Evolutionary conservation across 2,888 invertebrate species (phyloP), one percentile per base, ranked within the genome.

Genomic region (Cloeon dipterum): DNA sequence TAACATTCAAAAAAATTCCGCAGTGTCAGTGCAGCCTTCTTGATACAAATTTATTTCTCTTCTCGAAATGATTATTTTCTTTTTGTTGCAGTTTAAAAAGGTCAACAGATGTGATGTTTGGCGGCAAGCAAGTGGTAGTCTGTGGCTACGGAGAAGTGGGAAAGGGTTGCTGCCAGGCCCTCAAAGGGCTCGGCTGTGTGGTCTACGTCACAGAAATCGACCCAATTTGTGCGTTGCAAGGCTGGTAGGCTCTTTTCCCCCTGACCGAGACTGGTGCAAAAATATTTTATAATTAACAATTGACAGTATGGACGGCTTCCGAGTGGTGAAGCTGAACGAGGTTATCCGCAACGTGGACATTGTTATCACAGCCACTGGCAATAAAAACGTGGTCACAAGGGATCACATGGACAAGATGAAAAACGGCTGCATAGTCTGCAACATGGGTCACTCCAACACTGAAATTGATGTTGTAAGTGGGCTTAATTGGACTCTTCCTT

Each of bases 111-210:
- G 72, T 93, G 10, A 94, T 94, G 94, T 91, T 94, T 54, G 93
- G 91, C 13, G 94, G 94, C 1, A 93, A 94, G 53, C 91, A 91
- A 60, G 85, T 91, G 0, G 77, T 86, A 1, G 79, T 94, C 29
- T 93, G 93, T 55, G 94, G 94, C 2, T 94, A 93, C 52, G 94
- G 94, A 2, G 93, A 94, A 61, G 89, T 94, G 26, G 93, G 93
- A 23, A 94, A 94, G 58, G 93, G 93, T 1, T 93, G 93, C 57
- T 86, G 88, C 45, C 88, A 91, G 54, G 89, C 91, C 5, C 61
- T 94, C 11, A 89, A 89, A 57, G 91, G 89, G 0, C 65, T 94
- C 42, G 94, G 94, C 11, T 85, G 89, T 58, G 82, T 91, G 49
- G 89, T 88, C 41, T 78, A 78, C 57, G 69, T 79, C 35, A 91